phyloP scores from a whole-genome alignment of 23 tunicate genomes.

The Clavelina lepadiformis region DNA sequence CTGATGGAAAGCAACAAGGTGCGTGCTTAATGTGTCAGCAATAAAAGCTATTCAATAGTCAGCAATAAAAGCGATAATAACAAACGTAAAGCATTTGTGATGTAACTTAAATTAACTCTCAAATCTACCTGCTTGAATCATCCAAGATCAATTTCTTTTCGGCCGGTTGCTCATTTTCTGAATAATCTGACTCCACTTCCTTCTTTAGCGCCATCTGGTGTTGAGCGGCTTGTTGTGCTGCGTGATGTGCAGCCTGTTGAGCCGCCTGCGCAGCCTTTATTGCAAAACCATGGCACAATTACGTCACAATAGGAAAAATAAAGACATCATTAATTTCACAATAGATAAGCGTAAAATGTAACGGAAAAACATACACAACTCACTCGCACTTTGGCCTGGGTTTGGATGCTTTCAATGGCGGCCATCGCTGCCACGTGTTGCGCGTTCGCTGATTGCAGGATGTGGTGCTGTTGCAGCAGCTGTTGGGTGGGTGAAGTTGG shows the following conservation, averaged over 20 bases:
- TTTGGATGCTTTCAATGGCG: slow-evolving; percentile 87
- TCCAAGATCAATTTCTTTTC: slow-evolving; percentile 44
- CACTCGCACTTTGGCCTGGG: slow-evolving; percentile 80
- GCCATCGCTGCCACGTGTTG: slow-evolving; percentile 95
- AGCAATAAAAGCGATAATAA: too few species aligned
- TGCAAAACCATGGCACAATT: too few species aligned
- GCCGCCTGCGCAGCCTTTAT: slow-evolving; percentile 74
- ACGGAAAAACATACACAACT: slow-evolving; percentile 7
- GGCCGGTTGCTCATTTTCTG: slow-evolving; percentile 50
- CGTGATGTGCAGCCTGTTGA: slow-evolving; percentile 76
- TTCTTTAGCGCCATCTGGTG: slow-evolving; percentile 67
- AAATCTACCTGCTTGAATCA: slow-evolving; percentile 29
- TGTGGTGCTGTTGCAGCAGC: slow-evolving; percentile 77
- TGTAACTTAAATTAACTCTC: background rate
- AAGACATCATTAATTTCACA: too few species aligned
- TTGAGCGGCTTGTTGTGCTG: slow-evolving; percentile 84
- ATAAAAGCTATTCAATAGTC: too few species aligned
- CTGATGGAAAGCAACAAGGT: too few species aligned
- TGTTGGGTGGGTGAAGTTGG: slow-evolving; percentile 93
- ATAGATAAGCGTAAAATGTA: background rate
- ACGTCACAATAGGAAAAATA: too few species aligned
- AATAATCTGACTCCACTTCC: slow-evolving; percentile 73
- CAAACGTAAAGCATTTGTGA: background rate
- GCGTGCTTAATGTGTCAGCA: too few species aligned
- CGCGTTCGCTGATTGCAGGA: slow-evolving; percentile 84